Percentiles rank a stretch among this genome's conserved stretches.
These are phyloP conservation scores for Tryphoninae sp. DNA, from an alignment of 2,888 invertebrate species.

Conservation along the genomic window DNA sequence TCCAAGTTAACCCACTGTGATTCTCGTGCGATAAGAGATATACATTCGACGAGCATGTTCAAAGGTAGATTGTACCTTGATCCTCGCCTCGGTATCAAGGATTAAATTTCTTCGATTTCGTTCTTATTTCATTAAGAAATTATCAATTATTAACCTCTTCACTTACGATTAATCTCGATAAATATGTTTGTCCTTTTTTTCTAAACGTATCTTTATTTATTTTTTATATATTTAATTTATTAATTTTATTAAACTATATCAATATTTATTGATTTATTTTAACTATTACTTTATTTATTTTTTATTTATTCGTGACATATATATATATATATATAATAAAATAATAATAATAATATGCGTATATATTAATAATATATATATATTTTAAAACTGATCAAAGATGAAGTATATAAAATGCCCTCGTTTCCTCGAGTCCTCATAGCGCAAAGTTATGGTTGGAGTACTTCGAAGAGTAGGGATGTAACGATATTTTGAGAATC, in stretches of 20 bases:
- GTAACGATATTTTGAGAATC: slow-evolving; percentile 45
- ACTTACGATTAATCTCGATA: no score
- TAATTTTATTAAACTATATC: neutral
- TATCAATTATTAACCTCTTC: no score
- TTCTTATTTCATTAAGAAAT: no score
- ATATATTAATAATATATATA: neutral
- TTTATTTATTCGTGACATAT: neutral
- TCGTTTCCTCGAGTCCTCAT: slow-evolving; percentile 2
- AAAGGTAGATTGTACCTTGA: neutral
- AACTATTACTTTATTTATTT: no score
- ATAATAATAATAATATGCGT: no score
- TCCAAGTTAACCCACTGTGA: slow-evolving; percentile 7
- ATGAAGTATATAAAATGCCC: neutral
- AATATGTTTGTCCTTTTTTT: neutral
- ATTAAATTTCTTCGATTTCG: no score
- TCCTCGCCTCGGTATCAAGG: no score
- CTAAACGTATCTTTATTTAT: neutral
- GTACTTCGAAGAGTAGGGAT: slow-evolving; percentile 23
- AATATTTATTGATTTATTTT: neutral
- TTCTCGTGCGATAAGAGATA: slow-evolving; percentile 2
- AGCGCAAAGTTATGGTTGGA: neutral
- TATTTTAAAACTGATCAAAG: no score
- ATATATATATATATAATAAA: neutral
- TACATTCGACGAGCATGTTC: slow-evolving; percentile 2
- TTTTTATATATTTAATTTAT: no score